Evolutionary conservation across 2,888 invertebrate genomes (phyloP).

Genomic region (Pristionchus maxplancki): DNA sequence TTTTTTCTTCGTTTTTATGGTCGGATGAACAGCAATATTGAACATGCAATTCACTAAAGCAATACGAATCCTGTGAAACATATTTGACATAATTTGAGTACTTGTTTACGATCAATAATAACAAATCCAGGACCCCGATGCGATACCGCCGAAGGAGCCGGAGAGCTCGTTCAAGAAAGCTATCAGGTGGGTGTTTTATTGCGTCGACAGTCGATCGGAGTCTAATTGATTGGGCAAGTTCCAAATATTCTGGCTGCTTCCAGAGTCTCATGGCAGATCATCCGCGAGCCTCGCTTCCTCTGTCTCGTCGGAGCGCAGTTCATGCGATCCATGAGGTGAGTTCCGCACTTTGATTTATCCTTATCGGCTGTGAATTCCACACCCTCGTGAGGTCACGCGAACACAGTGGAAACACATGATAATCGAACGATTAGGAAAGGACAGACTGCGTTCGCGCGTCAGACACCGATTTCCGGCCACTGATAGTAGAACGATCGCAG

Average conservation of each 20-base stretch:
- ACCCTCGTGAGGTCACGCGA: neutral
- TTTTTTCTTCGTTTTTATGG: neutral
- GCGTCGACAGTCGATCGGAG: neutral
- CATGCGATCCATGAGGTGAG: slow-evolving; percentile 63
- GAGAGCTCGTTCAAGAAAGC: slow-evolving; percentile 51
- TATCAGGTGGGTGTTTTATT: slow-evolving; percentile 38
- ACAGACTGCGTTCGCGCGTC: neutral
- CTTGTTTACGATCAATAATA: no score
- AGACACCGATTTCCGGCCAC: neutral
- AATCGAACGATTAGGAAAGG: neutral
- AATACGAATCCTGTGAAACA: neutral
- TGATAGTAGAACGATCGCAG: neutral
- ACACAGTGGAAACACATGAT: neutral
- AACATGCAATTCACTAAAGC: neutral
- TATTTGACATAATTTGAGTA: neutral
- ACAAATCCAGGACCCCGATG: slow-evolving; percentile 2
- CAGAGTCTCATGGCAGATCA: slow-evolving; percentile 65
- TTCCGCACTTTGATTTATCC: neutral
- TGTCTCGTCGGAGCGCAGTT: slow-evolving; percentile 66
- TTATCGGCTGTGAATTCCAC: neutral
- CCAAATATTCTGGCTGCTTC: neutral
- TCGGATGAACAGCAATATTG: neutral
- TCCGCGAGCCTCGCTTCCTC: slow-evolving; percentile 64
- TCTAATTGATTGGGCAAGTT: neutral
- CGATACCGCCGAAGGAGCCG: slow-evolving; percentile 53